Conservation (phyloP, 2,797 vertebrate genomes). For the Oophaga sylvatica region DNA sequence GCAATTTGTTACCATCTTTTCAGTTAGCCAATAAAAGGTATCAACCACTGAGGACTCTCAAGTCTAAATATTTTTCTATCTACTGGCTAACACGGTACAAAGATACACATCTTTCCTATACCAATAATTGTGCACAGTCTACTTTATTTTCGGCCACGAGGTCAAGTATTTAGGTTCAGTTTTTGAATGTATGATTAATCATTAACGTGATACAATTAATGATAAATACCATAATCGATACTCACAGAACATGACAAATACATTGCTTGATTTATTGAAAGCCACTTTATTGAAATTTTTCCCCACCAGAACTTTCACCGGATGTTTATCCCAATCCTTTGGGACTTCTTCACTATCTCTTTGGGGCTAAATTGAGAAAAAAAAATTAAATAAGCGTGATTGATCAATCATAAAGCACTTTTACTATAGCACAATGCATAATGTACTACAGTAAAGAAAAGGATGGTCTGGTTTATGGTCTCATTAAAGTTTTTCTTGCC, state of each 20-base stretch:
- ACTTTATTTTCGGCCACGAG: neutral
- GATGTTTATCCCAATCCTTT: conserved; percentile 82
- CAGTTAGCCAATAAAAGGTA: too few species aligned
- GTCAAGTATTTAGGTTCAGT: neutral
- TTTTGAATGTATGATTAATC: neutral
- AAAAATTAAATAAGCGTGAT: neutral
- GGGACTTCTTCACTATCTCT: conserved; percentile 84
- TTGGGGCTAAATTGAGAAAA: conserved; percentile 71
- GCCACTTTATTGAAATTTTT: conserved; percentile 84
- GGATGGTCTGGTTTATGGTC: neutral
- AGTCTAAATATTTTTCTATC: too few species aligned
- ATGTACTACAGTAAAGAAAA: neutral
- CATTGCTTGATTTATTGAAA: conserved; percentile 82
- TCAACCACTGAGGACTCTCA: too few species aligned
- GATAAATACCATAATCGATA: conserved; percentile 61
- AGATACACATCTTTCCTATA: too few species aligned
- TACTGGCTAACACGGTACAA: too few species aligned
- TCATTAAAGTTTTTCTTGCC: neutral
- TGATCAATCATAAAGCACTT: neutral
- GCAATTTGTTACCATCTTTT: too few species aligned
- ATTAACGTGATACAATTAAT: neutral
- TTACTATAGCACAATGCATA: neutral
- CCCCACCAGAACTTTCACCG: conserved; percentile 88
- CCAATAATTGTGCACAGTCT: too few species aligned
- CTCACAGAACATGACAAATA: conserved; percentile 91